Evolutionary conservation across 1,140 invertebrate species (phyloP), one percentile per base, ranked within the genome.

Genomic region (Physella acuta): DNA sequence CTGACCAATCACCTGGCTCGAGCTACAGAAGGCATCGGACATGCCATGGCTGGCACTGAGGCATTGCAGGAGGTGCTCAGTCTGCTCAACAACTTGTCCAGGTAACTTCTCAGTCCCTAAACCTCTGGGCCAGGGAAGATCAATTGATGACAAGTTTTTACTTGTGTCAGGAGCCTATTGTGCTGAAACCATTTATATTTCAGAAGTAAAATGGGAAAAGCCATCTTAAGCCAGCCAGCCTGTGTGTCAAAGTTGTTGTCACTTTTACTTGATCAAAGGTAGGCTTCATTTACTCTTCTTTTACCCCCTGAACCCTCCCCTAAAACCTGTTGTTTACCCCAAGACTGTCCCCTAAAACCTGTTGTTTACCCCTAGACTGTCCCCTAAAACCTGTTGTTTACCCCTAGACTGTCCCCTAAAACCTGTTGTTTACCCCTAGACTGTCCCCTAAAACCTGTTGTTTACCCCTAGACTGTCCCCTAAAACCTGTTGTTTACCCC

Each of bases 161-260:
- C n/a, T n/a, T n/a, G n/a, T n/a, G n/a, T n/a, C n/a, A n/a, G n/a
- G n/a, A n/a, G n/a, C n/a, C n/a, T n/a, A n/a, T n/a, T n/a, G n/a
- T n/a, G n/a, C n/a, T n/a, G n/a, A n/a, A n/a, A n/a, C n/a, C n/a
- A n/a, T n/a, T n/a, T n/a, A 28, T 28, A 33, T 56, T 55, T 33
- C 61, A 80, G 80, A 61, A 84, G 81, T 72, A 78, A 78, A 52
- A 82, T 85, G 79, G 85, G 84, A 8, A 81, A 79, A 68, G 83
- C 82, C 30, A 85, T 86, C 31, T 72, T 86, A 0, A 84, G 82
- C 68, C 84, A 86, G 71, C 84, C 84, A 56, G 78, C 82, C 1
- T 85, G 84, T 77, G 82, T 86, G 24, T 84, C 82, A 26, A 85
- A 85, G 69, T 75, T 86, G 1, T 73, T 86, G 34, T 83, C 82